Percentiles rank a stretch among this genome's conserved stretches.
Evolutionary conservation across 2,113 vertebrate genomes (phyloP).

Genomic region (Eudorcas thomsonii): DNA sequence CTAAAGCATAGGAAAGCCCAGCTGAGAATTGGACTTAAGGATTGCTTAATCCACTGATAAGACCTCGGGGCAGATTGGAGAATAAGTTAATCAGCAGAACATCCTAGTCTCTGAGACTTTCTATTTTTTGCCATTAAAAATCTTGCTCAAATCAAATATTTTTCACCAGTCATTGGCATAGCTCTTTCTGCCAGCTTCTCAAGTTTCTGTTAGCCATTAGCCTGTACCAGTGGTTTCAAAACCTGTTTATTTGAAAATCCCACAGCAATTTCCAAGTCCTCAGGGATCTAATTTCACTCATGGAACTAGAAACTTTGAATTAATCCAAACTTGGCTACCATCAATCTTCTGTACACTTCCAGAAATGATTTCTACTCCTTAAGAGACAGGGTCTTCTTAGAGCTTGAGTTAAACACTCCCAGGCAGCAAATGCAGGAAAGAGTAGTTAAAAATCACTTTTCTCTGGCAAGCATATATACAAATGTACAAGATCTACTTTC

Average conservation of each 20-base stretch:
- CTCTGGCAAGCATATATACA: not conserved
- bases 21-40: not conserved
- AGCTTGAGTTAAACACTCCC: not conserved
- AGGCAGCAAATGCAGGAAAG: not conserved
- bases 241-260: conserved; percentile 42
- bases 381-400: not conserved
- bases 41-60: not conserved
- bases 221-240: not conserved
- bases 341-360: not conserved
- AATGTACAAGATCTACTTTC: not conserved
- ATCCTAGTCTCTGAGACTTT: not conserved
- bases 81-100: not conserved
- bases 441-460: not conserved
- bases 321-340: not conserved
- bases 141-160: not conserved
- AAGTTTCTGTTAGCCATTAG: conserved; percentile 44
- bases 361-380: not conserved
- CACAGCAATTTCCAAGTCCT: conserved; percentile 13
- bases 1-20: not conserved
- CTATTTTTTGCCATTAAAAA: conserved; percentile 5
- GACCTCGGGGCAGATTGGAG: not conserved
- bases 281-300: not conserved
- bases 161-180: not conserved
- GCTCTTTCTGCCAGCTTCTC: not conserved
- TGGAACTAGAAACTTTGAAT: not conserved